Percentiles rank a stretch among this genome's conserved stretches.
Evolutionary conservation across 2,113 vertebrate genomes (phyloP).

Genomic region (Cromileptes altivelis): DNA sequence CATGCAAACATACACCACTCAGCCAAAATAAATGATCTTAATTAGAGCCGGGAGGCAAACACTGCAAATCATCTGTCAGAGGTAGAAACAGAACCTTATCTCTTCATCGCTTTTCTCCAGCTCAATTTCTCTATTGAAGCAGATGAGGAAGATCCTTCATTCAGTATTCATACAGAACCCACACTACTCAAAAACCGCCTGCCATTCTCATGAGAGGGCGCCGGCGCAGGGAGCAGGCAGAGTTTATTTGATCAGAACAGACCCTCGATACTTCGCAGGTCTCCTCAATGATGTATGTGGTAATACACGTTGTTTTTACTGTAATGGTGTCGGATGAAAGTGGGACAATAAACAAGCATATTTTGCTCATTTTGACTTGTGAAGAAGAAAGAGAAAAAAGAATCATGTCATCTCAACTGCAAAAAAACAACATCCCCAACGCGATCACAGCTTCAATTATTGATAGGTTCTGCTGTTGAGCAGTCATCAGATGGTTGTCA

Average conservation of each 20-base stretch:
- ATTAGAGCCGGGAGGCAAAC: conserved; percentile 66
- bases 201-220: conserved; percentile 25
- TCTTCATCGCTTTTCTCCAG: conserved; percentile 6
- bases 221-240: background rate
- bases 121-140: conserved; percentile 13
- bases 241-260: conserved; percentile 57
- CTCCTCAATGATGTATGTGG: conserved; percentile 21
- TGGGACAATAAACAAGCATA: conserved; percentile 56
- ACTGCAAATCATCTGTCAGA: conserved; percentile 51
- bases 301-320: conserved; percentile 8
- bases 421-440: conserved; percentile 56
- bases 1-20: conserved; percentile 23
- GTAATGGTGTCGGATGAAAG: conserved; percentile 23
- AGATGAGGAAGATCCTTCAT: conserved; percentile 46
- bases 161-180: conserved; percentile 44
- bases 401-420: conserved; percentile 38
- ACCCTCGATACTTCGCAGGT: conserved; percentile 21
- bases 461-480: conserved; percentile 57
- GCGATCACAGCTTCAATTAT: conserved; percentile 69
- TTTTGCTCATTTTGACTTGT: conserved; percentile 32
- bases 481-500: conserved; percentile 62
- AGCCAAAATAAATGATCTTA: conserved; percentile 57
- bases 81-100: conserved; percentile 2
- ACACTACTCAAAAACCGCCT: background rate
- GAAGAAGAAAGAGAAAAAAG: background rate